Base-by-base conservation (phyloP, 2,797 vertebrate genomes). In the Dipus sagitta region DNA sequence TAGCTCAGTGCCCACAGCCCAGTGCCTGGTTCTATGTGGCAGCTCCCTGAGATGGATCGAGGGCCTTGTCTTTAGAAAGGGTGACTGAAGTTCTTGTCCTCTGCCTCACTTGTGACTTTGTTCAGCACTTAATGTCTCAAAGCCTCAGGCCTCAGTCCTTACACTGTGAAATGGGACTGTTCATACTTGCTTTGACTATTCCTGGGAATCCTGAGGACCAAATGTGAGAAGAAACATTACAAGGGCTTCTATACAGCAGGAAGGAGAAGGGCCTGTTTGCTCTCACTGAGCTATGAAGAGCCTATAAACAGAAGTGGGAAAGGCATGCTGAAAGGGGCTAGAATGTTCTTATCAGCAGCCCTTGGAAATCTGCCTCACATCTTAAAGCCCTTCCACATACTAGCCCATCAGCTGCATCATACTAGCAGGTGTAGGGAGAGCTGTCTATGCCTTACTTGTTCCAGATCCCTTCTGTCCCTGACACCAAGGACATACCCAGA, bases 361-460 rank as follows among this genome's bases (percentile, higher is more conserved):
- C 23, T 24, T 14, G 62, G 62, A 14, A 21, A 20, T 12, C 62
- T 64, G 20, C 23, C 62, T 24, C 62, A 54, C 54, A 54, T 54
- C 54, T 54, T 54, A 54, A 54, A 54, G 54, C 54, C 54, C 54
- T 15, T 54, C 54, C 54, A 12, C 54, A 54, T 15, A 54, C 54
- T 54, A 54, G 54, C 23, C 60, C 20, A 62, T 23, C 15, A 20
- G 60, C 42, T 47, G 42, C 42, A 47, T 54, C 54, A 12, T 54
- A 54, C 3, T 12, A 23, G 71, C 15, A 21, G 1, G 4, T 0
- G 0, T 6, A 6, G 62, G n/a, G 58, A 15, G 58, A 60, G 15
- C 47, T 0, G 0, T 58, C 60, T 0, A 26, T 0, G 1, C 21
- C 12, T n/a, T 72, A 12, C 11, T 52, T 64, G 60, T n/a, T 23